Base-by-base conservation (phyloP, 2,797 vertebrate genomes). In the Otus scops region DNA sequence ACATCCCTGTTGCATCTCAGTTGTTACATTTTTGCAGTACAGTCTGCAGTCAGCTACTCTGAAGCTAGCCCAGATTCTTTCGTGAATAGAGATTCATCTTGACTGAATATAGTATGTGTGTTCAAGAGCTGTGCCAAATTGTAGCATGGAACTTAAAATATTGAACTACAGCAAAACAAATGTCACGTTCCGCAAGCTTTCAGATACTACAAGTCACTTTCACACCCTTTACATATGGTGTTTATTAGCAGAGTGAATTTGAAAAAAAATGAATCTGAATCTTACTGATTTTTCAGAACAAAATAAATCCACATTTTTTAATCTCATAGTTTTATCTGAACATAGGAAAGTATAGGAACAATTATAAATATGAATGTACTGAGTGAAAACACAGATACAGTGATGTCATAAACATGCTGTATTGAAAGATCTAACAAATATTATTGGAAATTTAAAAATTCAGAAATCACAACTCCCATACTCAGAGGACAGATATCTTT, bases 101-200 rank as follows among this genome's bases (percentile, higher is more conserved):
- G n/a, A 88, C 51, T 60, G 68, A 80, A 57, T 45, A 45, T 34
- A 76, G 14, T 53, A n/a, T 48, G 23, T 56, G 53, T 80, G 48
- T 67, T 92, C 51, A 80, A 83, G 59, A 92, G 43, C 68, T 69
- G 43, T 63, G 78, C 77, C 85, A 85, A 92, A 89, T 67, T 67
- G 32, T 65, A 67, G 39, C 61, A 38, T 24, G 48, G 60, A 89
- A 73, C 83, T 91, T 89, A 79, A 73, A 85, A 95, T 80, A 79
- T 23, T 91, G 67, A 95, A 68, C 45, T 84, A 19, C 54, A 94
- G 54, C 61, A 90, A 89, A 94, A 84, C 22, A 87, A 95, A 91
- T n/a, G 36, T 85, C 65, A 84, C 6, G 10, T 85, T 89, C 23
- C 0, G 0, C 7, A 9, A 59, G 13, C 30, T 88, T 94, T 94